Evolutionary conservation across 2,888 invertebrate species (phyloP).

Genomic region (Nymphalis polychloros): DNA sequence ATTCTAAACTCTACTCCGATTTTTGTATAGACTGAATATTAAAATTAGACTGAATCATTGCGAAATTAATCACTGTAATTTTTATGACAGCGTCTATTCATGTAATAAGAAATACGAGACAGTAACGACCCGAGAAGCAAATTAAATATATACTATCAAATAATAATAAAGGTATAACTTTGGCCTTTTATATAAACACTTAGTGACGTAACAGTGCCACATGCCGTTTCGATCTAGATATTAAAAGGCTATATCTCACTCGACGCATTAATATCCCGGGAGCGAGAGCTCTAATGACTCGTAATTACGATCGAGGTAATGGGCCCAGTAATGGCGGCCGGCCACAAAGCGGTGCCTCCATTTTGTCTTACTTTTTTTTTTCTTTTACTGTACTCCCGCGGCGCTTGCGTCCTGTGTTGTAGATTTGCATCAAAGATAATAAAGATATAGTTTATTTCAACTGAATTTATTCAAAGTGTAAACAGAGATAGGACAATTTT

Average conservation of each 20-base stretch:
- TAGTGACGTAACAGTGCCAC: not conserved
- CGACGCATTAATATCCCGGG: conserved; percentile 55
- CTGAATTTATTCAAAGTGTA: no score
- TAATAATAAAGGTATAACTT: no score
- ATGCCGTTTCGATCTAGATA: conserved; percentile 48
- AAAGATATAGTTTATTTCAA: conserved; percentile 1
- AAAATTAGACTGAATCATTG: no score
- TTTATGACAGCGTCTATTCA: no score
- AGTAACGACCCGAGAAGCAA: no score
- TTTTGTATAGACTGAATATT: no score
- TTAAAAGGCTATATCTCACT: conserved; percentile 69
- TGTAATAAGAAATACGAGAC: no score
- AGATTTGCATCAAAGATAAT: conserved; percentile 28
- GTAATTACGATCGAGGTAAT: conserved; percentile 75
- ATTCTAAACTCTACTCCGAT: no score
- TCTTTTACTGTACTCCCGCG: conserved; percentile 22
- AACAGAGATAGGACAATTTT: no score
- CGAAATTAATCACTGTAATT: no score
- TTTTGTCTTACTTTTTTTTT: conserved; percentile 60
- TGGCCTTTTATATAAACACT: not conserved
- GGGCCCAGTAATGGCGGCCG: conserved; percentile 69
- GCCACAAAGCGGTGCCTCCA: conserved; percentile 70
- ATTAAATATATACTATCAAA: no score
- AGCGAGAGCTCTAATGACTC: conserved; percentile 72
- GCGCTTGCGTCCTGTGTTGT: conserved; percentile 26